Evolutionary conservation across 2,797 vertebrate species (phyloP).

Genomic region (Pipistrellus nathusii): DNA sequence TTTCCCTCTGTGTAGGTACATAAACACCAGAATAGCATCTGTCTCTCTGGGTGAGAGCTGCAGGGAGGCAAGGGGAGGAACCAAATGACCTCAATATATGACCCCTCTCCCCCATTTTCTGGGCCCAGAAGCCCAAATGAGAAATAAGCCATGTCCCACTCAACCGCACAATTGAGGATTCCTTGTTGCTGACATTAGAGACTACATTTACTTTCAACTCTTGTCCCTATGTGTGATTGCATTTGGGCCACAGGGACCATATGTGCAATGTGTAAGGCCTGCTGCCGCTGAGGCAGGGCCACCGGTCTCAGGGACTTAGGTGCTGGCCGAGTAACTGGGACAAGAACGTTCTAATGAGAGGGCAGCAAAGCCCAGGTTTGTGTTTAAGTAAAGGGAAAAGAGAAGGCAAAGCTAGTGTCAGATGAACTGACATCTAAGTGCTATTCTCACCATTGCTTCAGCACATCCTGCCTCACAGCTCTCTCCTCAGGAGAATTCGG

Average conservation of each 20-base stretch:
- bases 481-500: not conserved
- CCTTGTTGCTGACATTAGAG: not conserved
- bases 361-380: not conserved
- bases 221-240: slow-evolving; percentile 47
- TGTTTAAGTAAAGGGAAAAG: not conserved
- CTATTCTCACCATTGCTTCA: not conserved
- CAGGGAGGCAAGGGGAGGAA: not conserved
- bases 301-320: slow-evolving; percentile 62
- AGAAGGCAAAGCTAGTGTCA: not conserved
- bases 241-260: slow-evolving; percentile 64
- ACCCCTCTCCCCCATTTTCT: not conserved
- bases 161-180: not conserved
- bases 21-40: not conserved
- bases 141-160: slow-evolving; percentile 15
- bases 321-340: slow-evolving; percentile 29
- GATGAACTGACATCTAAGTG: not conserved
- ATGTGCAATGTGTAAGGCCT: slow-evolving; percentile 70
- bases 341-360: slow-evolving; percentile 51
- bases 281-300: slow-evolving; percentile 71
- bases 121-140: slow-evolving; percentile 34
- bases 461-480: not conserved
- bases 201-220: slow-evolving; percentile 65
- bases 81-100: not conserved
- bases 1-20: not conserved
- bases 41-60: not conserved